phyloP scores from a whole-genome alignment of 1,140 invertebrate genomes.

The Trachymyrmex cornetzi region DNA sequence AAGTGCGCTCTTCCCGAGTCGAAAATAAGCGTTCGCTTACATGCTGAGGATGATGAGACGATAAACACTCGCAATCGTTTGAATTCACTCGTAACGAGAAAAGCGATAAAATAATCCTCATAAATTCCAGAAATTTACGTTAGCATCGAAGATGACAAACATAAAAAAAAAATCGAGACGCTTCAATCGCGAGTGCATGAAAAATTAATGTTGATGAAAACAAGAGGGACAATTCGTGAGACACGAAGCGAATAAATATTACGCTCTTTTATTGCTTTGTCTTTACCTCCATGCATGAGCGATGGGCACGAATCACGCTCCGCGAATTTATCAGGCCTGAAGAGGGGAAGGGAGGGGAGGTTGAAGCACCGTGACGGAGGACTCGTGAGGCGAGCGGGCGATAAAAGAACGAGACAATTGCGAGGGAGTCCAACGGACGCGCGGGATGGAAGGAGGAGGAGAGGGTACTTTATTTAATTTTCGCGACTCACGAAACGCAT shows the following conservation, averaged over 20 bases:
- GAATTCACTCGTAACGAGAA: background rate
- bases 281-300: slow-evolving; percentile 37
- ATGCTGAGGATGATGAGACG: background rate
- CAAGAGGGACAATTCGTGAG: background rate
- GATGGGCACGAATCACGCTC: slow-evolving; percentile 63
- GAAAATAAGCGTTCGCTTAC: slow-evolving; percentile 50
- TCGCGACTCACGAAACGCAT: slow-evolving; percentile 50
- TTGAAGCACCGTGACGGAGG: slow-evolving; percentile 6
- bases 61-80: slow-evolving; percentile 27
- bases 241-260: slow-evolving; percentile 8
- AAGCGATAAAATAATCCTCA: slow-evolving; percentile 2
- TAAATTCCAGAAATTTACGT: background rate
- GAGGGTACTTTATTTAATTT: slow-evolving; percentile 61
- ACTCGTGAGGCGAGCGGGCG: background rate
- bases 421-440: background rate
- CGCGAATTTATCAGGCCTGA: slow-evolving; percentile 60
- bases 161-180: background rate
- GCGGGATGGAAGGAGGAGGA: background rate
- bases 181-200: background rate
- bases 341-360: no score
- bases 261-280: slow-evolving; percentile 38
- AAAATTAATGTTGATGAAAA: background rate
- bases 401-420: slow-evolving; percentile 60
- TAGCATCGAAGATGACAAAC: background rate
- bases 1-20: slow-evolving; percentile 47